phyloP scores from a whole-genome alignment of 2,888 invertebrate genomes.

The Cerastoderma edule region DNA sequence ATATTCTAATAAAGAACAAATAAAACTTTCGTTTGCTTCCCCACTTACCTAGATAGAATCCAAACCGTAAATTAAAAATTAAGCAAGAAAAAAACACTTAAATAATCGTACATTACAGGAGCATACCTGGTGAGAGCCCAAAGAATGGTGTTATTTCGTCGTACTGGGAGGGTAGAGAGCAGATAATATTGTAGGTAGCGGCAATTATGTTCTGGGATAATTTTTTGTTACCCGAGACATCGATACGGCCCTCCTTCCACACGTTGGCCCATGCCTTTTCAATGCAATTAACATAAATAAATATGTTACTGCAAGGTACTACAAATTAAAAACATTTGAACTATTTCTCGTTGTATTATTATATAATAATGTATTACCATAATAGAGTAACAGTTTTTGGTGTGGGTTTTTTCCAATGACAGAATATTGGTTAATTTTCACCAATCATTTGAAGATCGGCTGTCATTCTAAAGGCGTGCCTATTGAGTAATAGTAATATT shows the following conservation, averaged over 20 bases:
- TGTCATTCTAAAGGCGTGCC: too few relatives aligned
- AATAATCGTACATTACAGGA: background rate
- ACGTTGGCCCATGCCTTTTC: slow-evolving; percentile 33
- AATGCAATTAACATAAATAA: background rate
- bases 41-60: too few relatives aligned
- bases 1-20: background rate
- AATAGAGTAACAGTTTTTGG: too few relatives aligned
- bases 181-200: slow-evolving; percentile 73
- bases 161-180: slow-evolving; percentile 68
- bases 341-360: too few relatives aligned
- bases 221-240: slow-evolving; percentile 44
- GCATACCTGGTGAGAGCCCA: slow-evolving; percentile 69
- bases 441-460: too few relatives aligned
- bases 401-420: too few relatives aligned
- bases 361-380: too few relatives aligned
- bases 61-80: too few relatives aligned
- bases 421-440: too few relatives aligned
- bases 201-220: slow-evolving; percentile 51
- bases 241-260: slow-evolving; percentile 58
- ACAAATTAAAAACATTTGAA: background rate
- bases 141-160: slow-evolving; percentile 54
- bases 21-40: background rate
- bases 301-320: background rate
- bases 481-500: too few relatives aligned
- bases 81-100: background rate